Evolutionary conservation across 2,888 invertebrate genomes (phyloP).

Genomic region (Sipunculus nudus): DNA sequence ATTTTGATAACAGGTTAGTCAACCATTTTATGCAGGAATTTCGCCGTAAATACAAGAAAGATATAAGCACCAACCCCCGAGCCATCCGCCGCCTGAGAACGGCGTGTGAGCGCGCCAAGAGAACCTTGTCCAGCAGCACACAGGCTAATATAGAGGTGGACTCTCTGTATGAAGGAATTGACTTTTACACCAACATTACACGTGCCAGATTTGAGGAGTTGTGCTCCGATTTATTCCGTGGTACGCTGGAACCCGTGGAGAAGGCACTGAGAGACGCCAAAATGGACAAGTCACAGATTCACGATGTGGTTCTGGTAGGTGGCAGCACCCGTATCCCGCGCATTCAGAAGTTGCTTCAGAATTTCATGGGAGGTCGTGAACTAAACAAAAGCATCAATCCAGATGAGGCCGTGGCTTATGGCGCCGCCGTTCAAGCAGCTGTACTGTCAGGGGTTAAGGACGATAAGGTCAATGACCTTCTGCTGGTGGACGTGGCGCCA

Average conservation of each 20-base stretch:
- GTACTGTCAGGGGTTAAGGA: slow-evolving; percentile 77
- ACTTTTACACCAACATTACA: slow-evolving; percentile 94
- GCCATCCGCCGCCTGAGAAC: slow-evolving; percentile 90
- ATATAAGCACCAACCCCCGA: slow-evolving; percentile 77
- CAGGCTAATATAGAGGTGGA: slow-evolving; percentile 85
- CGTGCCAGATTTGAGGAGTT: slow-evolving; percentile 96
- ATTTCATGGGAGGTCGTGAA: slow-evolving; percentile 38
- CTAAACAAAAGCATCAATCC: slow-evolving; percentile 42
- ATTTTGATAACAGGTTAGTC: slow-evolving; percentile 69
- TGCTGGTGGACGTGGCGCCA: slow-evolving; percentile 77
- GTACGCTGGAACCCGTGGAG: slow-evolving; percentile 38
- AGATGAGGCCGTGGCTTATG: slow-evolving; percentile 44
- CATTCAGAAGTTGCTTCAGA: slow-evolving; percentile 39
- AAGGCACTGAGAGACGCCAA: slow-evolving; percentile 43
- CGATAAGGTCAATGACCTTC: slow-evolving; percentile 75
- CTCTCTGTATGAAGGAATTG: slow-evolving; percentile 91
- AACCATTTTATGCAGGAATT: slow-evolving; percentile 64
- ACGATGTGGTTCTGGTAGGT: slow-evolving; percentile 47
- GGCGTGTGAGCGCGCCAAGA: slow-evolving; percentile 79
- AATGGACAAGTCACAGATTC: slow-evolving; percentile 35
- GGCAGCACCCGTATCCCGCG: slow-evolving; percentile 45
- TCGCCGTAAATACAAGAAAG: slow-evolving; percentile 65
- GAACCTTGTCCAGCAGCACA: slow-evolving; percentile 71
- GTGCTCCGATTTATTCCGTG: slow-evolving; percentile 81
- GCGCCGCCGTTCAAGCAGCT: slow-evolving; percentile 41